Evolutionary conservation across 2,888 invertebrate species (phyloP).

Genomic region (Meganola albula): DNA sequence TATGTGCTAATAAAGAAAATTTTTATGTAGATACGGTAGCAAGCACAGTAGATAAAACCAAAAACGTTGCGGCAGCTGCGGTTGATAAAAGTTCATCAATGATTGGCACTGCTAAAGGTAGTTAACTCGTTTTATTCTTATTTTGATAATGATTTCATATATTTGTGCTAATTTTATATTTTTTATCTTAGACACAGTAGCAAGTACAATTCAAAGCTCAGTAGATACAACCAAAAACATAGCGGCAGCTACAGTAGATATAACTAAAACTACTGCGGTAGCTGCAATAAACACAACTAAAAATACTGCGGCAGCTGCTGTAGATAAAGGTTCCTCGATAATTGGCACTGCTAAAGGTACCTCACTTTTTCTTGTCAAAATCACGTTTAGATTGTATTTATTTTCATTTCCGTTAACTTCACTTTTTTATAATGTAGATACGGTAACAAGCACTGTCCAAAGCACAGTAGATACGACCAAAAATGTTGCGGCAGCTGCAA

Average conservation of each 20-base stretch:
- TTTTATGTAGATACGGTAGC: constrained; percentile 34
- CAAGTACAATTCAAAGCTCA: constrained; percentile 26
- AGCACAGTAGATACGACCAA: constrained; percentile 39
- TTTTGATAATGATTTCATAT: no score
- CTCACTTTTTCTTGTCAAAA: neutral
- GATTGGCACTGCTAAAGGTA: constrained; percentile 37
- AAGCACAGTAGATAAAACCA: constrained; percentile 45
- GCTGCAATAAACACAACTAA: constrained; percentile 23
- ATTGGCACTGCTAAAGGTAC: constrained; percentile 28
- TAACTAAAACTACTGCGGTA: neutral
- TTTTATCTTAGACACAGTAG: constrained; percentile 5
- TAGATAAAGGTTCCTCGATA: constrained; percentile 10
- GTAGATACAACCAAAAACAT: constrained; percentile 35
- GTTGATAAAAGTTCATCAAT: constrained; percentile 35
- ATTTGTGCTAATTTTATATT: constrained; percentile 1
- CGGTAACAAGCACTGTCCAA: constrained; percentile 28
- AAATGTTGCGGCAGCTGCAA: constrained; percentile 36
- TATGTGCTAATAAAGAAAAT: neutral
- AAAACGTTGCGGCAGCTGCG: constrained; percentile 35
- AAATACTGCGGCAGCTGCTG: constrained; percentile 16
- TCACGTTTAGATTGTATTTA: constrained; percentile 1
- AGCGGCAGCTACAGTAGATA: constrained; percentile 25
- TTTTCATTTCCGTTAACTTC: neutral
- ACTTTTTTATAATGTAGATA: constrained; percentile 6
- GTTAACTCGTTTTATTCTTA: no score